Conservation (phyloP, 2,113 vertebrate species). For the Sciurus niger region DNA sequence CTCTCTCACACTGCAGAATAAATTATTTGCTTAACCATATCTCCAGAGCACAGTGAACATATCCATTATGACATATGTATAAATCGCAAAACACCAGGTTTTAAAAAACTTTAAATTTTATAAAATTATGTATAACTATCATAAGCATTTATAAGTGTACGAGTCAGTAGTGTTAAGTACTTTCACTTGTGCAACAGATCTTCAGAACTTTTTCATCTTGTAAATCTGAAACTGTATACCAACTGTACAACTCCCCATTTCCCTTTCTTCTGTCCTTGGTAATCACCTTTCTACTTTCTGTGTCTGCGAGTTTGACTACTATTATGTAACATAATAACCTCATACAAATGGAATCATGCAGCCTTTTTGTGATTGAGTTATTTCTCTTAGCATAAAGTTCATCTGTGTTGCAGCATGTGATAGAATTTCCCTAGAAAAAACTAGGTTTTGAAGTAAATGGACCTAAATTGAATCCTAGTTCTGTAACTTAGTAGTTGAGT, state of each 20-base stretch:
- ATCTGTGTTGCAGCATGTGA: not conserved
- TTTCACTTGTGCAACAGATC: slow-evolving; percentile 23
- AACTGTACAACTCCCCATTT: not conserved
- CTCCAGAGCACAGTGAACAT: slow-evolving; percentile 29
- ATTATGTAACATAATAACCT: slow-evolving; percentile 33
- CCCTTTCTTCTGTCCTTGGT: not conserved
- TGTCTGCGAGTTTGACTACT: slow-evolving; percentile 54
- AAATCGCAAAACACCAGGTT: not conserved
- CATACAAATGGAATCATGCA: not conserved
- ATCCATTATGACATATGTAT: not conserved
- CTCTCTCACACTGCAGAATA: not conserved
- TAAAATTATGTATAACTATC: not conserved
- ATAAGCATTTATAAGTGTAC: slow-evolving; percentile 15
- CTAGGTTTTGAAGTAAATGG: slow-evolving; percentile 38
- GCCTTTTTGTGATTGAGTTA: not conserved
- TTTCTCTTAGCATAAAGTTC: slow-evolving; percentile 39
- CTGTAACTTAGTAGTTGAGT: not conserved
- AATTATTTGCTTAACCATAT: slow-evolving; percentile 60
- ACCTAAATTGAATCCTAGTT: slow-evolving; percentile 37
- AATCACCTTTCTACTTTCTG: slow-evolving; percentile 14
- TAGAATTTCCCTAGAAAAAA: slow-evolving; percentile 50
- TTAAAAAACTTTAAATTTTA: not conserved
- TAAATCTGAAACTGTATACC: not conserved
- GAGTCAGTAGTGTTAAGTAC: not conserved
- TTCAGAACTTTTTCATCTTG: slow-evolving; percentile 35